phyloP scores from a whole-genome alignment of 2,113 vertebrate species.

The Oplegnathus fasciatus region DNA sequence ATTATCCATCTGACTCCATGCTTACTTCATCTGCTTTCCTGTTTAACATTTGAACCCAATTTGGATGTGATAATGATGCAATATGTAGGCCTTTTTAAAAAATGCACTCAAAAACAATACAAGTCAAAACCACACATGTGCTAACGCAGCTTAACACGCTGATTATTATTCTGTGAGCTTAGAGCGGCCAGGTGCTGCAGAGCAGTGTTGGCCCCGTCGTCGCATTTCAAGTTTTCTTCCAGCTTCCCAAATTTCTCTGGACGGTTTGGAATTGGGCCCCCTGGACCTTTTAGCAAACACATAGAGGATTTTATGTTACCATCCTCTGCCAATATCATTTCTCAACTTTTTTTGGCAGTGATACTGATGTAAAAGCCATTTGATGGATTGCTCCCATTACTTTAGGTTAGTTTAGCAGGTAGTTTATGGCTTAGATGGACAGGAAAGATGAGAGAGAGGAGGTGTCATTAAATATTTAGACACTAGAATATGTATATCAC shows the following conservation, averaged over 20 bases:
- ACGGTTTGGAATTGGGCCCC: slow-evolving; percentile 66
- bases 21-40: slow-evolving; percentile 48
- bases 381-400: slow-evolving; percentile 55
- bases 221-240: slow-evolving; percentile 57
- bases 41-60: slow-evolving; percentile 46
- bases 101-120: slow-evolving; percentile 19
- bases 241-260: slow-evolving; percentile 61
- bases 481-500: slow-evolving; percentile 3
- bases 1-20: slow-evolving; percentile 12
- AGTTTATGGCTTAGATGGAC: slow-evolving; percentile 31
- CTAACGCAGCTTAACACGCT: slow-evolving; percentile 5
- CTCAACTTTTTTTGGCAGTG: slow-evolving; percentile 63
- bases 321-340: slow-evolving; percentile 69
- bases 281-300: slow-evolving; percentile 72
- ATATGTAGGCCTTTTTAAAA: slow-evolving; percentile 11
- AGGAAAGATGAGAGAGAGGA: slow-evolving; percentile 21
- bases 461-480: slow-evolving; percentile 8
- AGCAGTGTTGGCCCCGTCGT: slow-evolving; percentile 47
- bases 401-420: slow-evolving; percentile 52
- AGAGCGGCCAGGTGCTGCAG: slow-evolving; percentile 64
- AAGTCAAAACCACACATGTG: slow-evolving; percentile 26
- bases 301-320: slow-evolving; percentile 66
- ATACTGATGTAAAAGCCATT: slow-evolving; percentile 50
- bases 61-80: slow-evolving; percentile 24
- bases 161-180: slow-evolving; percentile 49